Base-by-base conservation (phyloP, 2,888 invertebrate genomes). In the Myopa testacea region DNA sequence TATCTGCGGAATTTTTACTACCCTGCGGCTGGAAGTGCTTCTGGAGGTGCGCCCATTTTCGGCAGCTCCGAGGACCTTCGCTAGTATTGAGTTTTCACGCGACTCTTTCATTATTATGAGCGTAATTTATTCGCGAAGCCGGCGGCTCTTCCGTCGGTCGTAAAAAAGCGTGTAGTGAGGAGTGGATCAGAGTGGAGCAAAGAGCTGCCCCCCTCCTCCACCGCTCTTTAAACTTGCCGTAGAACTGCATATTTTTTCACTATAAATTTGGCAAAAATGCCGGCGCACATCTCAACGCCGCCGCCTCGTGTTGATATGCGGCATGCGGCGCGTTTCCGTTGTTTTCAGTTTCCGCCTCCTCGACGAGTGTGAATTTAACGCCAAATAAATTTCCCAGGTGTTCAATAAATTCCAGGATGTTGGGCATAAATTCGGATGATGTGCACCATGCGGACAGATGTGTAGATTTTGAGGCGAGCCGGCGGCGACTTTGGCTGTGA, bases 371-470 rank as follows among this genome's bases (percentile, higher is more conserved):
- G 38, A 75, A 68, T 60, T 68, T 55, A 68, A 67, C 75, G 68
- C 60, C 68, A 60, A 75, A 75, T 75, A 75, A 75, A 75, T 75
- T 75, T 75, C 68, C 75, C 75, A 60, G 58, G 68, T 75, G 68
- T 68, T 75, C 75, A 67, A 75, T 75, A 75, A 75, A 75, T 75
- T 75, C 58, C 75, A 37, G 58, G 68, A 75, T 58, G 58, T 60
- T 26, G 55, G 58, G 45, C 75, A 58, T 45, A 58, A 75, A 75
- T 55, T 50, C 50, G 50, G 50, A 50, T 50, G 50, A 26, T 26
- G 26, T 26, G 26, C 26, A 26, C 26, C 1, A 26, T 26, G 26
- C 26, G 26, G 26, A 26, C 26, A 26, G 26, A 26, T 26, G 26
- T 26, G 26, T 26, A 26, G 26, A 26, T 26, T 26, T 2, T 26